Evolutionary conservation across 2,888 invertebrate species (phyloP).

Genomic region (Charanyca ferruginea): DNA sequence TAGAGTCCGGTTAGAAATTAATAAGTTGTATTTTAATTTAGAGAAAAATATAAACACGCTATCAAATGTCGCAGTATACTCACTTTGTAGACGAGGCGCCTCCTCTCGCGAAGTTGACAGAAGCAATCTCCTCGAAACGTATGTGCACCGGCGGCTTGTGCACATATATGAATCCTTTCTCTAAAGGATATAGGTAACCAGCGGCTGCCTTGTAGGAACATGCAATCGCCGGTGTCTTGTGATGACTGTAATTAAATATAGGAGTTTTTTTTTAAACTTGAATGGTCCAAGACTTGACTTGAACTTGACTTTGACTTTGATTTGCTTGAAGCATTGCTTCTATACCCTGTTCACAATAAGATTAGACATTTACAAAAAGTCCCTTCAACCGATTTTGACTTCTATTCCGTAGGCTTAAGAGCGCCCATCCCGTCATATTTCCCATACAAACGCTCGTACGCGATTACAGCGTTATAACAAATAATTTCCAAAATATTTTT

Average conservation of each 20-base stretch:
- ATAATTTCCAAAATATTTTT: too few species aligned
- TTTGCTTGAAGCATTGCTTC: too few species aligned
- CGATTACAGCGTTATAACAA: too few species aligned
- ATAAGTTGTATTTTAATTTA: not conserved
- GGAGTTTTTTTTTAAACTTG: too few species aligned
- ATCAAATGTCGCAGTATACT: conserved; percentile 51
- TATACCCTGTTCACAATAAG: too few species aligned
- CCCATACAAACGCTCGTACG: too few species aligned
- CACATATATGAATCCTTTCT: conserved; percentile 99
- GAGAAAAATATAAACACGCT: not conserved
- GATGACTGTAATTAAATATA: conserved; percentile 90
- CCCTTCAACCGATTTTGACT: too few species aligned
- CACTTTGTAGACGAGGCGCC: conserved; percentile 93
- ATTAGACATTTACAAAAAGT: too few species aligned
- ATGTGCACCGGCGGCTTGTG: conserved; percentile 99
- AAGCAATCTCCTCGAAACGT: conserved; percentile 98
- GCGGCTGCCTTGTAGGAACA: conserved; percentile 99
- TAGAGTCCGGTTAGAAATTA: not conserved
- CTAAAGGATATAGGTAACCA: conserved; percentile 98
- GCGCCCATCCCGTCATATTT: too few species aligned
- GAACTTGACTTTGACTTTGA: too few species aligned
- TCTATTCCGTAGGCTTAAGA: too few species aligned
- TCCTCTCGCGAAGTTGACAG: conserved; percentile 98
- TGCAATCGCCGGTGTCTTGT: conserved; percentile 96
- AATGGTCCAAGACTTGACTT: too few species aligned